Evolutionary conservation across 2,888 invertebrate species (phyloP).

Genomic region (Venusia cambrica): DNA sequence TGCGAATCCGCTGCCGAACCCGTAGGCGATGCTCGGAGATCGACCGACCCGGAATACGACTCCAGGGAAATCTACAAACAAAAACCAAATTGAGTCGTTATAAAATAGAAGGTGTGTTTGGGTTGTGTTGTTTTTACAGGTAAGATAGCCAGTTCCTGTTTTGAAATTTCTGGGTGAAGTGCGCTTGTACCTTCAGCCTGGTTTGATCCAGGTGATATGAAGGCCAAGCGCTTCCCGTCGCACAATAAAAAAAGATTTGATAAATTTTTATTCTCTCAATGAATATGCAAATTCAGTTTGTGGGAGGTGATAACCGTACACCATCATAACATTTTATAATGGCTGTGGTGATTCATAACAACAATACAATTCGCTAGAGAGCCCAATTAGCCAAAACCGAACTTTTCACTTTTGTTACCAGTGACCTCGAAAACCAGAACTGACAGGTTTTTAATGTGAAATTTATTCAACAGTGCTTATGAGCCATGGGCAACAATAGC

Average conservation of each 20-base stretch:
- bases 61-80: conserved; percentile 32
- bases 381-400: conserved; percentile 7
- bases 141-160: no score
- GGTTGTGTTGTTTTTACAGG: no score
- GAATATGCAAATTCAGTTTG: conserved; percentile 1
- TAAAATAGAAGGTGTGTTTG: no score
- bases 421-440: conserved; percentile 17
- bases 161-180: no score
- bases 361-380: conserved; percentile 6
- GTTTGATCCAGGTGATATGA: no score
- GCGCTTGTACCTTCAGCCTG: no score
- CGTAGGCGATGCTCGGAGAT: conserved; percentile 60
- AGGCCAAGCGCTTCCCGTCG: no score
- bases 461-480: conserved; percentile 9
- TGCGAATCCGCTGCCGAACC: conserved; percentile 66
- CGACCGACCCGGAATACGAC: conserved; percentile 48
- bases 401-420: conserved; percentile 17
- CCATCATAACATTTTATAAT: background rate
- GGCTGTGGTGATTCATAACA: background rate
- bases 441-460: conserved; percentile 5
- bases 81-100: background rate
- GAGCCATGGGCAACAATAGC: conserved; percentile 18
- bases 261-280: background rate
- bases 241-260: no score
- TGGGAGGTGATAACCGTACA: conserved; percentile 4